Evolutionary conservation across 2,888 invertebrate species (phyloP), one percentile per base, ranked within the genome.

Genomic region (Clostera curtula): DNA sequence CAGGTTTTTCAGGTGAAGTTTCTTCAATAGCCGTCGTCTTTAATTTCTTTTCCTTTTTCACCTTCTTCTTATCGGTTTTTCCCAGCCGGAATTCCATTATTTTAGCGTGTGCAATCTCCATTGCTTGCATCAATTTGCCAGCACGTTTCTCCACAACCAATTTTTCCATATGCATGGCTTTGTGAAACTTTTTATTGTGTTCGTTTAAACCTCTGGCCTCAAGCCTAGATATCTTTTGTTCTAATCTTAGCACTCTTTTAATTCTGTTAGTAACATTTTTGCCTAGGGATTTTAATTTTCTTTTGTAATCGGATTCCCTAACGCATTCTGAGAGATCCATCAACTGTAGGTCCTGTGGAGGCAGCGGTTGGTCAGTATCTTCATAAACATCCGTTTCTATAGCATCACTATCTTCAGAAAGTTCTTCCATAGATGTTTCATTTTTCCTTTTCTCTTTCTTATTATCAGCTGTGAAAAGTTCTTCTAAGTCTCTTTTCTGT

Each of bases 131-230:
- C n/a, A 83, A 25, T 22, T 63, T 67, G 4, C 54, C 40, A 1
- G 64, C 37, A 14, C 71, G 41, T 18, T 72, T 57, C 36, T 74
- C 40, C 6, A 69, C 35, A 0, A 62, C 29, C 3, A 68, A 16
- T 44, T 65, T 74, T 18, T 80, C 76, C 3, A 47, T 37, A 6
- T 72, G 68, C 74, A 82, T 73, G 0, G 76, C 71, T 3, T 72
- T 71, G 36, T 77, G 77, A 24, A 44, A 67, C 24, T 63, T 62
- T 27, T 82, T 79, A 14, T 74, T 82, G 20, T 51, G 54, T 0
- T 61, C 38, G 5, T 47, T 55, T 0, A 83, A 36, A 1, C 54
- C 50, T 8, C 44, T 62, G 1, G 66, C 56, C 42, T 86, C 85
- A 34, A 85, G 49, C 1, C 34, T 52, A 1, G 43, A 8, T 31